Conservation (phyloP, 2,888 invertebrate genomes). For the Habroteleia sp. region DNA sequence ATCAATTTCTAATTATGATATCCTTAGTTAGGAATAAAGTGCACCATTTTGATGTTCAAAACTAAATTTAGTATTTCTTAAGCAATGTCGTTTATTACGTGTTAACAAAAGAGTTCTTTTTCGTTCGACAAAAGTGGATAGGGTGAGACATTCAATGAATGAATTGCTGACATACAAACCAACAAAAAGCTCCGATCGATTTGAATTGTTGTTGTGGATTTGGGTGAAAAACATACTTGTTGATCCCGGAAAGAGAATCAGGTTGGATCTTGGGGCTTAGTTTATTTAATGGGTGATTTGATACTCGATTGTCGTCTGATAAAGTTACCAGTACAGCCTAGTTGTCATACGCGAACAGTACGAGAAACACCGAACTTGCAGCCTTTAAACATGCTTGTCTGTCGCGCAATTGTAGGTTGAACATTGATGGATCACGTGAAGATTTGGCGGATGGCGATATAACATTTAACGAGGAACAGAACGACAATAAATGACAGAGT, state of each 20-base stretch:
- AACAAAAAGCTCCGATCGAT: slow-evolving; percentile 16
- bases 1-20: no score
- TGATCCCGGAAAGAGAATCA: neutral
- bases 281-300: slow-evolving; percentile 13
- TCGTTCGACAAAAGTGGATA: slow-evolving; percentile 2
- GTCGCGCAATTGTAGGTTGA: slow-evolving; percentile 44
- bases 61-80: no score
- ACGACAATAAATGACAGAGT: slow-evolving; percentile 59
- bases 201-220: slow-evolving; percentile 8
- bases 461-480: slow-evolving; percentile 59
- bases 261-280: slow-evolving; percentile 7
- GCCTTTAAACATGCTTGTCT: slow-evolving; percentile 57
- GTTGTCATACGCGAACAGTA: slow-evolving; percentile 43
- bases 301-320: slow-evolving; percentile 25
- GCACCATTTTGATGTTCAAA: no score
- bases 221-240: neutral
- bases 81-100: no score
- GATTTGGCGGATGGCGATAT: slow-evolving; percentile 60
- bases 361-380: slow-evolving; percentile 62
- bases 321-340: slow-evolving; percentile 30
- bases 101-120: no score
- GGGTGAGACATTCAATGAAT: no score
- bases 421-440: slow-evolving; percentile 60
- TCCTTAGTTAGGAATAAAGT: no score
- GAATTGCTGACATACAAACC: slow-evolving; percentile 13